Conservation (phyloP, 2,113 vertebrate species). For the Uria aalge region DNA sequence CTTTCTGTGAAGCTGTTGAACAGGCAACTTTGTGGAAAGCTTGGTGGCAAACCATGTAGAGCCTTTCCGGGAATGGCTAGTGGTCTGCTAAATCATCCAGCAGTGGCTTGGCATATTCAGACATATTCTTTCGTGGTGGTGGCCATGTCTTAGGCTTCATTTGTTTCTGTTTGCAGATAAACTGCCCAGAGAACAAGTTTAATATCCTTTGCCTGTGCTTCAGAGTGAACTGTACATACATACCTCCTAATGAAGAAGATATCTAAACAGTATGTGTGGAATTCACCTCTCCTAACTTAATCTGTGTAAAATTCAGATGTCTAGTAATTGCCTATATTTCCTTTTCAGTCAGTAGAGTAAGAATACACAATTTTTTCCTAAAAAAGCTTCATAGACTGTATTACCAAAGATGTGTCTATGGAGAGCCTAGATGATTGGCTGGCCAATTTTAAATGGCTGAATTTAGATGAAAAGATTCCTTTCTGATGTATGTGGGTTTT, state of each 20-base stretch:
- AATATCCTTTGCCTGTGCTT: conserved; percentile 13
- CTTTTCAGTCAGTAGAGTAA: background rate
- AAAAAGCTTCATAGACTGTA: background rate
- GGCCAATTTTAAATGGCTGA: background rate
- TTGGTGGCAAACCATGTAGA: background rate
- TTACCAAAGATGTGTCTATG: background rate
- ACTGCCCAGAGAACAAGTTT: background rate
- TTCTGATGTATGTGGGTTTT: background rate
- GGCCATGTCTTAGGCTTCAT: background rate
- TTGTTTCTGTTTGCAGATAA: conserved; percentile 4
- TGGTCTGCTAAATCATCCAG: background rate
- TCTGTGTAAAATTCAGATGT: background rate
- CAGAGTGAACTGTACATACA: background rate
- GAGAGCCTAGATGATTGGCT: background rate
- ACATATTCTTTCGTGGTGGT: background rate
- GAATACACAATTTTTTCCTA: background rate
- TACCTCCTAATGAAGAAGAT: background rate
- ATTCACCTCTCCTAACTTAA: background rate
- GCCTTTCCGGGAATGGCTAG: background rate
- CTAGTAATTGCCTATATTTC: background rate
- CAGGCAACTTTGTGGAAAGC: background rate
- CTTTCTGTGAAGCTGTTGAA: background rate
- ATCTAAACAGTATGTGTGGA: background rate
- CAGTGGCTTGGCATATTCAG: background rate
- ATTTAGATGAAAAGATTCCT: background rate